phyloP scores from a whole-genome alignment of 1,140 invertebrate species.

The Euura saliciscinereae region DNA sequence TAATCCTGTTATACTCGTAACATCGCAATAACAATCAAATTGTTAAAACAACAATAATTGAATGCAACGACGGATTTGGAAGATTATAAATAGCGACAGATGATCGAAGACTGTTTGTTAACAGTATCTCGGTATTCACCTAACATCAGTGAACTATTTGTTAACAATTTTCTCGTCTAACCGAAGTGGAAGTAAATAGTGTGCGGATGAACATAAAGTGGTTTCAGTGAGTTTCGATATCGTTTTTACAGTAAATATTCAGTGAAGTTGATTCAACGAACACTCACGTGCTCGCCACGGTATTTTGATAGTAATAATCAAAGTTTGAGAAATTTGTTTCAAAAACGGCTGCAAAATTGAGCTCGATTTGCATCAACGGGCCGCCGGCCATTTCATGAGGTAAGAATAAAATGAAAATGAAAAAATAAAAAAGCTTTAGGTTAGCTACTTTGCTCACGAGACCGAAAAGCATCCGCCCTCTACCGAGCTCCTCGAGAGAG shows the following conservation, averaged over 20 bases:
- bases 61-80: too few relatives aligned
- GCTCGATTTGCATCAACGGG: conserved; percentile 57
- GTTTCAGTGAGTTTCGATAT: too few relatives aligned
- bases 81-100: too few relatives aligned
- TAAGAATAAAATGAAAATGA: conserved; percentile 22
- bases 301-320: not conserved
- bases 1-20: not conserved
- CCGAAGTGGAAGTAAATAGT: too few relatives aligned
- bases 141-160: not conserved
- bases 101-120: too few relatives aligned
- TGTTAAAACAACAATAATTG: too few relatives aligned
- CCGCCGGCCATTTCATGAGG: conserved; percentile 61
- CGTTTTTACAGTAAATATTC: too few relatives aligned
- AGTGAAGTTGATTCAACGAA: not conserved
- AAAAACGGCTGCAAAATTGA: conserved; percentile 58
- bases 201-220: not conserved
- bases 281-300: not conserved
- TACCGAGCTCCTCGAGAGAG: not conserved
- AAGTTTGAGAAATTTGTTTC: conserved; percentile 33
- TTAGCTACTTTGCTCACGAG: not conserved
- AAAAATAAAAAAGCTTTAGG: not conserved
- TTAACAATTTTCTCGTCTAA: not conserved
- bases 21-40: too few relatives aligned
- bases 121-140: too few relatives aligned
- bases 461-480: not conserved